A percentile compares a stretch with the other conserved stretches of the same genome.
Conservation (phyloP, 1,140 invertebrate species). For the Linepithema humile region DNA sequence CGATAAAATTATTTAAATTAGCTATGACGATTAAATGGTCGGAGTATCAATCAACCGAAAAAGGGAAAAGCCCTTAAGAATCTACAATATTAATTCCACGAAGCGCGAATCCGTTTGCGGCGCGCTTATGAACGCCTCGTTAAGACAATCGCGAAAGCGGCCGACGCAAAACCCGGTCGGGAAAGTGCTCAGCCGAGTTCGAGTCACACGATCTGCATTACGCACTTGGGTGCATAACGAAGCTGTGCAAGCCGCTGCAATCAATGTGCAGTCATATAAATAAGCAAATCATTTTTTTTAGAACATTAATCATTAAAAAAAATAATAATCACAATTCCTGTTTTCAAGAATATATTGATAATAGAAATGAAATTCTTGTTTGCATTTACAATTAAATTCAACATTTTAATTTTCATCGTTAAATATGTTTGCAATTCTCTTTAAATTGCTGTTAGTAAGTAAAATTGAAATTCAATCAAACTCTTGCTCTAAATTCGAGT, state of each 20-base stretch:
- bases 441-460: neutral
- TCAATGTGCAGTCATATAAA: neutral
- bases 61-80: constrained; percentile 28
- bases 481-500: neutral
- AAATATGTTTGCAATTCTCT: neutral
- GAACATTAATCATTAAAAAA: neutral
- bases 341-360: neutral
- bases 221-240: neutral
- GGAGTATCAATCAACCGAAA: neutral
- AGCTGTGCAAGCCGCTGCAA: neutral
- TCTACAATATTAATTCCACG: constrained; percentile 33
- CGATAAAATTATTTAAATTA: no score
- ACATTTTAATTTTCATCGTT: neutral
- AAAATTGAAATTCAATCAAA: neutral
- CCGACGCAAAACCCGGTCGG: constrained; percentile 23
- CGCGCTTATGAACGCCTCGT: constrained; percentile 36
- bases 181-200: constrained; percentile 38
- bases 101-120: constrained; percentile 15
- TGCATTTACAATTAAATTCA: neutral
- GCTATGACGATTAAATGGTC: no score
- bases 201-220: neutral
- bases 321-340: neutral
- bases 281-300: neutral
- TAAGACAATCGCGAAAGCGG: constrained; percentile 64
- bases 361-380: neutral